Percentiles rank a stretch among this genome's conserved stretches.
Conservation (phyloP, 35 echinoderm and acorn worm species). For the Ophiothrix spiculata region DNA sequence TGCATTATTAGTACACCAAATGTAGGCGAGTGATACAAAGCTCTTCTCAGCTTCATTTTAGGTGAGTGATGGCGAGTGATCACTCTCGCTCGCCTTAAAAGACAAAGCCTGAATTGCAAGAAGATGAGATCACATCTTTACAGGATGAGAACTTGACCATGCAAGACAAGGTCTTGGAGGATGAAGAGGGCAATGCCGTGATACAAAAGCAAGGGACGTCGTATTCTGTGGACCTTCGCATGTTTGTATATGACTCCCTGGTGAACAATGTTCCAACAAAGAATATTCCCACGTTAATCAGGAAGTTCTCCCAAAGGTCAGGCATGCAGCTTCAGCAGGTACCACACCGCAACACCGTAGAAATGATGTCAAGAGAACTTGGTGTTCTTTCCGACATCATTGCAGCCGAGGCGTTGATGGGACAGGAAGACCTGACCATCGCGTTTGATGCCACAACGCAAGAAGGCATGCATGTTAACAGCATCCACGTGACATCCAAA, state of each 20-base stretch:
- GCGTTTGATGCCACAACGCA: conserved; percentile 62
- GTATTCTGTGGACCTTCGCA: conserved; percentile 17
- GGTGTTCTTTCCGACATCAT: conserved; percentile 31
- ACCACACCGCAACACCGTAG: conserved; percentile 32
- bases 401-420: conserved; percentile 21
- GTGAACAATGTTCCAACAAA: conserved; percentile 42
- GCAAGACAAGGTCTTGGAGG: neutral
- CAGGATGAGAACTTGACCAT: neutral
- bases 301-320: neutral
- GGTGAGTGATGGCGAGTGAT: too few species aligned
- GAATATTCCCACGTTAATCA: conserved; percentile 13
- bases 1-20: too few species aligned
- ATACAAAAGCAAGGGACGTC: conserved; percentile 4
- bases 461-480: conserved; percentile 44
- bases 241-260: conserved; percentile 29
- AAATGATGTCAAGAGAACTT: conserved; percentile 40
- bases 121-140: neutral
- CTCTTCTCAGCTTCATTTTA: too few species aligned
- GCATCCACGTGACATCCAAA: conserved; percentile 24
- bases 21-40: too few species aligned
- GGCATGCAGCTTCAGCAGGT: neutral
- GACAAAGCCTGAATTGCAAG: conserved; percentile 1
- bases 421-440: conserved; percentile 7
- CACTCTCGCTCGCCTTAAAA: too few species aligned
- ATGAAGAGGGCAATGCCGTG: neutral